Conservation (phyloP, 2,888 invertebrate genomes). For the Torymus texanus region DNA sequence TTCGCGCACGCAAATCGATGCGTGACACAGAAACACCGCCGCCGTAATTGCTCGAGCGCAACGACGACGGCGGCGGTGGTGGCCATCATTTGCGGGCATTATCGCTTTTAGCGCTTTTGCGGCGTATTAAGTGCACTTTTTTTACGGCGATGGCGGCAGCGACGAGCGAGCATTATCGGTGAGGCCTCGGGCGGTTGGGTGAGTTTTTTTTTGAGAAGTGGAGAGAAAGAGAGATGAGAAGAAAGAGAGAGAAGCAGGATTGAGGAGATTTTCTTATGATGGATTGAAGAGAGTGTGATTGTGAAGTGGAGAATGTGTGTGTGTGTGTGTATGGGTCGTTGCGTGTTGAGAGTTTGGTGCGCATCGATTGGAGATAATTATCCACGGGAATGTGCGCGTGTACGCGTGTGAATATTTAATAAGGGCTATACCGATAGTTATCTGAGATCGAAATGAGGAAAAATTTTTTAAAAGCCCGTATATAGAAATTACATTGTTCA, state of each 20-base stretch:
- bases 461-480: too few species aligned
- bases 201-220: neutral
- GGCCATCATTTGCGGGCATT: slow-evolving; percentile 56
- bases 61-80: neutral
- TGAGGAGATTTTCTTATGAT: too few species aligned
- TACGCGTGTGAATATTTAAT: too few species aligned
- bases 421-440: too few species aligned
- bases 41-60: slow-evolving; percentile 37
- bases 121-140: slow-evolving; percentile 25
- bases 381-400: too few species aligned
- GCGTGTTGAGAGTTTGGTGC: too few species aligned
- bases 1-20: slow-evolving; percentile 54
- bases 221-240: neutral
- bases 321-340: too few species aligned
- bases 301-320: too few species aligned
- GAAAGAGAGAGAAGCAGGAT: neutral
- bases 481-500: too few species aligned
- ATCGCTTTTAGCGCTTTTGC: slow-evolving; percentile 57
- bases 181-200: neutral
- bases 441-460: too few species aligned
- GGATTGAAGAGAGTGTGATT: too few species aligned
- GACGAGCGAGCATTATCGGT: slow-evolving; percentile 14
- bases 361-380: too few species aligned
- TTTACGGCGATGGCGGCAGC: neutral
- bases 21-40: slow-evolving; percentile 58